These are phyloP conservation scores for Euphonia xanthogaster DNA, from an alignment of 2,797 vertebrate species.

Conservation along the genomic window DNA sequence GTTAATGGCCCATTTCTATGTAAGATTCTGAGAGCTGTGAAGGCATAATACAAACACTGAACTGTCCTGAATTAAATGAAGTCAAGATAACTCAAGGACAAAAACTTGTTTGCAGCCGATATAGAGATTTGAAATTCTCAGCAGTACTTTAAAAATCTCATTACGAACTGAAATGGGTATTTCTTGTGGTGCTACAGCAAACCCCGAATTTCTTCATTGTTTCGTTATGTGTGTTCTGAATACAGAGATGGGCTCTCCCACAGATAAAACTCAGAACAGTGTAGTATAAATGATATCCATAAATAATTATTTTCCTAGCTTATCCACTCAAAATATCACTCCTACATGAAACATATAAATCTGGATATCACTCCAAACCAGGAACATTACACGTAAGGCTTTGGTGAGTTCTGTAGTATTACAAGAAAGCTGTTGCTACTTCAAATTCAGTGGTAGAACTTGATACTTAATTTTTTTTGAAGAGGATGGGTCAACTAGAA, in stretches of 20 bases:
- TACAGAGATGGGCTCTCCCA: background rate
- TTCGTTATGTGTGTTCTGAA: background rate
- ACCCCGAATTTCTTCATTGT: background rate
- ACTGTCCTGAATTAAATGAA: background rate
- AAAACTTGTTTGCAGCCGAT: conserved; percentile 7
- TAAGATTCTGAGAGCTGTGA: background rate
- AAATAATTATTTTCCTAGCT: background rate
- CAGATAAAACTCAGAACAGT: background rate
- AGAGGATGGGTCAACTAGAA: background rate
- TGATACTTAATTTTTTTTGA: background rate
- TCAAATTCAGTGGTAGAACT: background rate
- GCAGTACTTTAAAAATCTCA: conserved; percentile 24
- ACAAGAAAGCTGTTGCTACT: rapidly evolving
- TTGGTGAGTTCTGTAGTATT: background rate
- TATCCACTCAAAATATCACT: background rate
- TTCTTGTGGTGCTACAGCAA: background rate
- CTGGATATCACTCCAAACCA: background rate
- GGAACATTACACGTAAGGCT: background rate
- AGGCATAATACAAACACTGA: conserved; percentile 4
- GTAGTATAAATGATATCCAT: background rate
- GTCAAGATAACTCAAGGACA: conserved; percentile 30
- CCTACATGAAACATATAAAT: background rate
- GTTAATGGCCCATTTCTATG: background rate
- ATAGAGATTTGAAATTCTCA: background rate
- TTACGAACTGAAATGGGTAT: background rate